These are phyloP conservation scores for Drosophila pegasa DNA, from an alignment of 2,888 invertebrate species.

Conservation along the genomic window DNA sequence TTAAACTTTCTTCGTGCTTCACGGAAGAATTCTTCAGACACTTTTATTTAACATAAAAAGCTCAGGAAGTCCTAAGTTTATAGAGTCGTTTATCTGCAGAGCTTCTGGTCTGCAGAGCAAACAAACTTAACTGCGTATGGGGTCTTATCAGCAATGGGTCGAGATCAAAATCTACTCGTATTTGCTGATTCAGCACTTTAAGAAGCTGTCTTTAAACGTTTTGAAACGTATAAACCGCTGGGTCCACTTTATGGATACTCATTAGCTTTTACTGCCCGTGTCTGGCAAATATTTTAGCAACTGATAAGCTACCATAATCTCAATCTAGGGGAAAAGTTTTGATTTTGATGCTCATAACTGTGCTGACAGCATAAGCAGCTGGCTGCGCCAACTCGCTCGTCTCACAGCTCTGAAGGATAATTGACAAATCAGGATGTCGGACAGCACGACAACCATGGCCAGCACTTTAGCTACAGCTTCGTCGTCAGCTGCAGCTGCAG, in stretches of 20 bases:
- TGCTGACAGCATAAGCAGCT: slow-evolving; percentile 37
- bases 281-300: slow-evolving; percentile 40
- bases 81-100: neutral
- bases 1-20: too few relatives aligned
- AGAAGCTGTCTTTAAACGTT: slow-evolving; percentile 6
- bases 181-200: neutral
- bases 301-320: slow-evolving; percentile 48
- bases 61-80: neutral
- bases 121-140: neutral
- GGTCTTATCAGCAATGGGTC: neutral
- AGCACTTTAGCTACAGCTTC: slow-evolving; percentile 24
- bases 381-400: neutral
- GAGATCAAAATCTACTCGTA: neutral
- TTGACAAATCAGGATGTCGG: slow-evolving; percentile 30
- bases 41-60: neutral
- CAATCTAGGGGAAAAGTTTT: slow-evolving; percentile 49
- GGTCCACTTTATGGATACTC: slow-evolving; percentile 34
- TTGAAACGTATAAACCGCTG: slow-evolving; percentile 5
- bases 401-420: neutral
- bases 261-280: slow-evolving; percentile 43
- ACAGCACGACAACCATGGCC: slow-evolving; percentile 16
- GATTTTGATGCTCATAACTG: slow-evolving; percentile 22
- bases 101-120: neutral
- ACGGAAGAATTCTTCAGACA: too few relatives aligned
- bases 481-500: slow-evolving; percentile 7